phyloP scores from a whole-genome alignment of 1,140 invertebrate species.

The Cherax quadricarinatus region DNA sequence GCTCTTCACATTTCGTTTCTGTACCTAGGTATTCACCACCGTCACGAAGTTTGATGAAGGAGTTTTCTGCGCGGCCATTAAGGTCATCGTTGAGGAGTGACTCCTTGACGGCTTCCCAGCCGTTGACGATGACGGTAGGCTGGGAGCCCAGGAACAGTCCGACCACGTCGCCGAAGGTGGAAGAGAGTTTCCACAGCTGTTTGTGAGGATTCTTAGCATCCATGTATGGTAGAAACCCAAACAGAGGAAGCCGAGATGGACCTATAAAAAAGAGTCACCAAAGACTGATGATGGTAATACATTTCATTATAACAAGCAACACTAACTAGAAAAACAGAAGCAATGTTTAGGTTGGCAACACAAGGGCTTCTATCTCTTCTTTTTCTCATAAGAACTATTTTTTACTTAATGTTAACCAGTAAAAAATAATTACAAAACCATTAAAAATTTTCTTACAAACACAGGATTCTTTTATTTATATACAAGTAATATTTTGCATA shows the following conservation, averaged over 20 bases:
- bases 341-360: too few relatives aligned
- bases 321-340: too few relatives aligned
- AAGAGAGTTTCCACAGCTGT: conserved; percentile 31
- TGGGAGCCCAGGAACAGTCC: conserved; percentile 18
- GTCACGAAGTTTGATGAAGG: neutral
- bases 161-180: conserved; percentile 35
- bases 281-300: too few relatives aligned
- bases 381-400: too few relatives aligned
- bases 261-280: neutral
- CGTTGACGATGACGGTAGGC: conserved; percentile 38
- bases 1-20: neutral
- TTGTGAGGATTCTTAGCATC: conserved; percentile 20
- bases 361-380: too few relatives aligned
- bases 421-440: too few relatives aligned
- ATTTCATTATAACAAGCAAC: too few relatives aligned
- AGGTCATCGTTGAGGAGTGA: conserved; percentile 37
- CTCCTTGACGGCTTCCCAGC: conserved; percentile 58
- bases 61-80: conserved; percentile 19
- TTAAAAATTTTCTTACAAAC: too few relatives aligned
- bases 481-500: too few relatives aligned
- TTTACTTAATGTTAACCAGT: too few relatives aligned
- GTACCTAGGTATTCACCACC: neutral
- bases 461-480: too few relatives aligned
- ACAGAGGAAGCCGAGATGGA: conserved; percentile 21
- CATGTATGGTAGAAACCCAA: conserved; percentile 27